phyloP scores from a whole-genome alignment of 2,797 vertebrate genomes.

The Hydrolagus colliei region DNA sequence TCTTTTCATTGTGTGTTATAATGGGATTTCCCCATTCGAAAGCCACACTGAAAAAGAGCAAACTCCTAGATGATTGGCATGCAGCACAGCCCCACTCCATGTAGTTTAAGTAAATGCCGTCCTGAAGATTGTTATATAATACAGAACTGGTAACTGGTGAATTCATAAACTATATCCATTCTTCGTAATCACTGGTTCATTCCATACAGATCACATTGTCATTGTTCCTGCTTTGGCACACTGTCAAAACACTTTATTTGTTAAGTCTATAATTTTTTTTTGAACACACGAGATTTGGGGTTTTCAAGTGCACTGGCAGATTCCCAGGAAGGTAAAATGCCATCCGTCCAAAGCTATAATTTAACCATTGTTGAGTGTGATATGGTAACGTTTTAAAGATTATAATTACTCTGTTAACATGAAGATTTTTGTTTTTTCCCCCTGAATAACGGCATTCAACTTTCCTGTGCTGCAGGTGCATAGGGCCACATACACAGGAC shows the following conservation, averaged over 20 bases:
- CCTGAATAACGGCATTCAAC: conserved; percentile 33
- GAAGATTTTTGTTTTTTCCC: conserved; percentile 36
- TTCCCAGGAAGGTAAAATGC: conserved; percentile 17
- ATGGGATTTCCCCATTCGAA: too few relatives aligned
- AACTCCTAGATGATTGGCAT: too few relatives aligned
- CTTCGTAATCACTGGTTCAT: conserved; percentile 24
- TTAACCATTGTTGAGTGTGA: conserved; percentile 29
- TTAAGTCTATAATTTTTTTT: conserved; percentile 9
- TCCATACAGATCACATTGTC: conserved; percentile 30
- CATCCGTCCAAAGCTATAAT: conserved; percentile 24
- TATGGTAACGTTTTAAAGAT: conserved; percentile 23
- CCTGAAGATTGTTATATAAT: background rate
- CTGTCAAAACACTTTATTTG: background rate
- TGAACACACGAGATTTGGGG: background rate
- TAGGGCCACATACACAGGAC: conserved; percentile 83
- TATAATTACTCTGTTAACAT: conserved; percentile 31
- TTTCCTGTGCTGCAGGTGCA: conserved; percentile 66
- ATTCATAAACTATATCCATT: conserved; percentile 18
- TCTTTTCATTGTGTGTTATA: too few relatives aligned
- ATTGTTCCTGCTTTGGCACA: conserved; percentile 7
- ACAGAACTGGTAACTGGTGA: conserved; percentile 11
- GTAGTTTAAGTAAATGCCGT: background rate
- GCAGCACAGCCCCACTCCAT: background rate
- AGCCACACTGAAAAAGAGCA: too few relatives aligned
- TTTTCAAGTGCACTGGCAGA: conserved; percentile 1